Evolutionary conservation across 2,888 invertebrate genomes (phyloP).

Genomic region (Catocala sponsa): DNA sequence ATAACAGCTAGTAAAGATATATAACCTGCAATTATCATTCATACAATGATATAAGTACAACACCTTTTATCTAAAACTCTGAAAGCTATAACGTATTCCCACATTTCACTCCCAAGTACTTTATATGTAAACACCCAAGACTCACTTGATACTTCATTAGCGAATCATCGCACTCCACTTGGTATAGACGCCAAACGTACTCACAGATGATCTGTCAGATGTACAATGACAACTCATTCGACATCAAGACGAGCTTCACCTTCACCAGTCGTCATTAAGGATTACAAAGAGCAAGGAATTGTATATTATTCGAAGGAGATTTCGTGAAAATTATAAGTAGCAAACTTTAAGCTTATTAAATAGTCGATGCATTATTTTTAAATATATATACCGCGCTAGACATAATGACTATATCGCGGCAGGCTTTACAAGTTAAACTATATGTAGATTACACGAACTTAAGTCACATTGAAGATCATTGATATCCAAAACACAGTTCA

Average conservation of each 20-base stretch:
- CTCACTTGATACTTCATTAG: conserved; percentile 51
- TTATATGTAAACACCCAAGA: conserved; percentile 20
- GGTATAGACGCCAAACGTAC: conserved; percentile 40
- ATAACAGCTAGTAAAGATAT: too few relatives aligned
- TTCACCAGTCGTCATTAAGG: conserved; percentile 67
- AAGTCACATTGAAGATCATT: too few relatives aligned
- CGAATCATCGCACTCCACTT: conserved; percentile 40
- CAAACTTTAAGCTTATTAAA: too few relatives aligned
- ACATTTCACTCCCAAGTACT: conserved; percentile 14
- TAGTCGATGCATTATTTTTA: too few relatives aligned
- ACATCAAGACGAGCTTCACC: conserved; percentile 64
- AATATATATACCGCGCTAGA: too few relatives aligned
- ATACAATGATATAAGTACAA: background rate
- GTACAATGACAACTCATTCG: conserved; percentile 76
- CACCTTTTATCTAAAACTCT: background rate
- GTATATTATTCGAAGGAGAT: conserved; percentile 14
- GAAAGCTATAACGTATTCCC: too few relatives aligned
- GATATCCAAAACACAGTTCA: too few relatives aligned
- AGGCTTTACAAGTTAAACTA: too few relatives aligned
- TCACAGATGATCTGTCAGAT: conserved; percentile 63
- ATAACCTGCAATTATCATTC: too few relatives aligned
- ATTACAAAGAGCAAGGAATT: conserved; percentile 26
- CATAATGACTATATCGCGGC: too few relatives aligned
- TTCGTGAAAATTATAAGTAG: background rate
- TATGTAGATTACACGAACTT: too few relatives aligned